These are phyloP conservation scores for Pristionchus entomophagus DNA, from an alignment of 2,888 invertebrate genomes.

Conservation along the genomic window DNA sequence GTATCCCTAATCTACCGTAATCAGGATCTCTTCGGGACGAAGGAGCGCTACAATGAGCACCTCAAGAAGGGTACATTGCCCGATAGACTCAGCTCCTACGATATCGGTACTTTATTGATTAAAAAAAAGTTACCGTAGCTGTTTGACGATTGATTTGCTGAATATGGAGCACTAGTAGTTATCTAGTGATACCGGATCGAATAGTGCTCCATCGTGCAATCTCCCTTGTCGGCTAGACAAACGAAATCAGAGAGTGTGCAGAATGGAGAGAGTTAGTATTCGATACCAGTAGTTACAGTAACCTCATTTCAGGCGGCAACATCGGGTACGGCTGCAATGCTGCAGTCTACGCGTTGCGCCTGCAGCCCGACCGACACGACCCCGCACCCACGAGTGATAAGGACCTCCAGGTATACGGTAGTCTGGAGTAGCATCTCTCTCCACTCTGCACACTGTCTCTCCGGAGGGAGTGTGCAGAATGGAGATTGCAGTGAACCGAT, in stretches of 20 bases:
- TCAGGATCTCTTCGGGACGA: conserved; percentile 62
- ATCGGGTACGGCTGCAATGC: conserved; percentile 73
- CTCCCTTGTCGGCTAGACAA: no score
- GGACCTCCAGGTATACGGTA: conserved; percentile 45
- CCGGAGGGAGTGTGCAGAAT: no score
- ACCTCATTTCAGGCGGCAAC: conserved; percentile 59
- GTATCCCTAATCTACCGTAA: conserved; percentile 43
- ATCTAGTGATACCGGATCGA: neutral
- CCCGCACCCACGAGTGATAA: neutral
- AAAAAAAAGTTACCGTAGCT: neutral
- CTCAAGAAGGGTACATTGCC: conserved; percentile 60
- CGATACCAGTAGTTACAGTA: neutral
- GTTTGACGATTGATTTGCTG: neutral
- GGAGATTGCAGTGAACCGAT: no score
- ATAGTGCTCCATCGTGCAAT: no score
- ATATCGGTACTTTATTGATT: conserved; percentile 68
- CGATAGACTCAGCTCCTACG: conserved; percentile 65
- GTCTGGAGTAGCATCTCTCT: no score
- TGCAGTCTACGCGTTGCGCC: conserved; percentile 69
- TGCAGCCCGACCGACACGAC: neutral
- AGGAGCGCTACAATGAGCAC: conserved; percentile 68
- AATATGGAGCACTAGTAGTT: neutral
- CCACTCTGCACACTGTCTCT: no score
- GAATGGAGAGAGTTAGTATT: no score
- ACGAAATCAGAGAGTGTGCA: no score